A percentile compares a stretch with the other conserved stretches of the same genome.
Conservation (phyloP, 2,113 vertebrate species). For the Arothron firmamentum region DNA sequence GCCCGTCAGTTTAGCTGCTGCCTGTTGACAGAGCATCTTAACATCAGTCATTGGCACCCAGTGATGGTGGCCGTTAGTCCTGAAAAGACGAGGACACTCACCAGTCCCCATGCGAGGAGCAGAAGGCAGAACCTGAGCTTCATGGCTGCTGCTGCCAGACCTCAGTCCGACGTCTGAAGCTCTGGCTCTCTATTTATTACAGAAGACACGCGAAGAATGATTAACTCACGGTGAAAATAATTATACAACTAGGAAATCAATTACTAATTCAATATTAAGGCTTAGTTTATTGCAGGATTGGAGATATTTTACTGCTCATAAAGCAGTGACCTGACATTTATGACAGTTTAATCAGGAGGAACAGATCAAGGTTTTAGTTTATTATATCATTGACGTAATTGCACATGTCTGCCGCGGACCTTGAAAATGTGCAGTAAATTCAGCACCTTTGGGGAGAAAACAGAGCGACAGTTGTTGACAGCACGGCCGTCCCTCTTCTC, state of each 20-base stretch:
- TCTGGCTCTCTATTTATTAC: neutral
- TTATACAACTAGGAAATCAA: slow-evolving; percentile 4
- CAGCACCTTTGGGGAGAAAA: no score
- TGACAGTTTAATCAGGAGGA: neutral
- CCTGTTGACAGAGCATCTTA: slow-evolving; percentile 14
- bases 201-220: neutral
- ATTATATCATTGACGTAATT: neutral
- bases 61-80: neutral
- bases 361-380: neutral
- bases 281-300: slow-evolving; percentile 5
- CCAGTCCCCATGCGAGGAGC: slow-evolving; percentile 25
- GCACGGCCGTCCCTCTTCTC: no score
- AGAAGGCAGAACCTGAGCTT: slow-evolving; percentile 17
- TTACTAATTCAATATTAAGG: slow-evolving; percentile 12
- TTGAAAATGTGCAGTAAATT: no score
- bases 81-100: slow-evolving; percentile 2
- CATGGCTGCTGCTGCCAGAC: slow-evolving; percentile 18
- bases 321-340: neutral
- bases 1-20: slow-evolving; percentile 35
- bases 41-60: neutral
- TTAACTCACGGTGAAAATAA: neutral
- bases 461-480: no score
- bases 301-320: neutral
- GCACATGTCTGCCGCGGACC: no score
- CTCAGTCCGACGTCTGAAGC: no score